These are phyloP conservation scores for Branchipolynoe longqiensis DNA, from an alignment of 2,888 invertebrate genomes.

Conservation along the genomic window DNA sequence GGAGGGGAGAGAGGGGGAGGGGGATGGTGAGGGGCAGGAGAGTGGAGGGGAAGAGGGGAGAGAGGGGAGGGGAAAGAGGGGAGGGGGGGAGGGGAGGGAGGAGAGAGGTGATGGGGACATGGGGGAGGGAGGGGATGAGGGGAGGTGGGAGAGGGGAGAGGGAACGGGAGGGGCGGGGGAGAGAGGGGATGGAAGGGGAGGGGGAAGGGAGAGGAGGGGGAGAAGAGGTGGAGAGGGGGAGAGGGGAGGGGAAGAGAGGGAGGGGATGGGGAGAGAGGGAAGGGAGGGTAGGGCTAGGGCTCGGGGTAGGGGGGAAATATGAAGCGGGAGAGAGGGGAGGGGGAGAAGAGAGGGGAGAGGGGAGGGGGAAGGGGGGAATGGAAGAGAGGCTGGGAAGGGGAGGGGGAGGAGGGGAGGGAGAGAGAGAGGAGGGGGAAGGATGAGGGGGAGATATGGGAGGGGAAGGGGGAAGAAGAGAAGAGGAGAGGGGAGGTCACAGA, in stretches of 20 bases:
- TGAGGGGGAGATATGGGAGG: not conserved
- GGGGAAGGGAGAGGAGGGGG: not conserved
- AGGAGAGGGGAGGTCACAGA: no score
- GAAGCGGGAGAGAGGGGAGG: not conserved
- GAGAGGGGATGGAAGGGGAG: not conserved
- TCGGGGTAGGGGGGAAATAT: not conserved
- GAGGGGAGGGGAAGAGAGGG: not conserved
- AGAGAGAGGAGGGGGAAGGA: not conserved
- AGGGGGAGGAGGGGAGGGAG: no score
- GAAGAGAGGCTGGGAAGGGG: not conserved
- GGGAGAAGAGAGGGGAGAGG: not conserved
- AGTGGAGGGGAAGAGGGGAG: not conserved
- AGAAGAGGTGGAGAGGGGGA: not conserved
- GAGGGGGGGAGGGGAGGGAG: not conserved
- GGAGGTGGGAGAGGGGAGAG: not conserved
- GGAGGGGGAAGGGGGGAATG: not conserved
- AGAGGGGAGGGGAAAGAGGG: not conserved
- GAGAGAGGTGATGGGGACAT: not conserved
- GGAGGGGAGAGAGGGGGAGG: not conserved
- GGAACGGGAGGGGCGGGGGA: not conserved
- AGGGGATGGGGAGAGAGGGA: not conserved
- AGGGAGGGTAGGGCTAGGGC: not conserved
- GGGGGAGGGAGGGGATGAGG: not conserved
- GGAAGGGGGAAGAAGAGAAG: not conserved
- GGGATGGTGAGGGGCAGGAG: not conserved